phyloP scores from a whole-genome alignment of 2,888 invertebrate genomes.

The Aphodius granarius region DNA sequence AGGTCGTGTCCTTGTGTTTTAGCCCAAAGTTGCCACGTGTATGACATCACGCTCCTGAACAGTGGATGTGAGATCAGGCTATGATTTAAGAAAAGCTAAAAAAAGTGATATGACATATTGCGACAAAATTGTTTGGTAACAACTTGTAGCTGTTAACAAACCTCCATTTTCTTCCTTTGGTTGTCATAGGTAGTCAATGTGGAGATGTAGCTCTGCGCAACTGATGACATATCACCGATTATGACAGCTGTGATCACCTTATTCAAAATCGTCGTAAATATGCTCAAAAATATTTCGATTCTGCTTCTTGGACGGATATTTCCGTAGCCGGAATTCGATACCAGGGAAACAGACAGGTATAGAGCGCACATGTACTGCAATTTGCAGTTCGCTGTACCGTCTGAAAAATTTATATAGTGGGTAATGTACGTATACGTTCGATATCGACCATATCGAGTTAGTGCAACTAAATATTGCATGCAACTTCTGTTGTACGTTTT shows the following conservation, averaged over 20 bases:
- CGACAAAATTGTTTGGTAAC: not conserved
- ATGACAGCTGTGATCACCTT: constrained; percentile 31
- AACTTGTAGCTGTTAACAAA: constrained; percentile 6
- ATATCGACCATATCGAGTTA: too few species aligned
- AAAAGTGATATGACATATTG: not conserved
- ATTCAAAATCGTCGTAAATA: constrained; percentile 26
- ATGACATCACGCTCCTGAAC: constrained; percentile 31
- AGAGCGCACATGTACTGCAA: constrained; percentile 30
- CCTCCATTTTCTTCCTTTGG: constrained; percentile 28
- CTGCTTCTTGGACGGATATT: constrained; percentile 29
- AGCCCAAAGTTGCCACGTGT: constrained; percentile 36
- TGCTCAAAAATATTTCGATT: constrained; percentile 26
- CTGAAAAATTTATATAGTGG: too few species aligned
- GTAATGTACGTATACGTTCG: not conserved
- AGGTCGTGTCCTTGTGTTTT: constrained; percentile 34
- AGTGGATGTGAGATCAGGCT: constrained; percentile 35
- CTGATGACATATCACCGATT: constrained; percentile 35
- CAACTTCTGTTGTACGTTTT: too few species aligned
- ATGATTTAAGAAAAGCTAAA: constrained; percentile 32
- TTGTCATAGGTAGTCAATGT: constrained; percentile 32
- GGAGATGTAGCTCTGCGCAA: constrained; percentile 32
- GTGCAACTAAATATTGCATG: too few species aligned
- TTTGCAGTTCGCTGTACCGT: constrained; percentile 19
- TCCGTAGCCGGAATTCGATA: constrained; percentile 31
- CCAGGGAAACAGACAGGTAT: constrained; percentile 30